These are phyloP conservation scores for Schlechtendalia chinensis DNA, from an alignment of 1,140 invertebrate species.

Conservation along the genomic window DNA sequence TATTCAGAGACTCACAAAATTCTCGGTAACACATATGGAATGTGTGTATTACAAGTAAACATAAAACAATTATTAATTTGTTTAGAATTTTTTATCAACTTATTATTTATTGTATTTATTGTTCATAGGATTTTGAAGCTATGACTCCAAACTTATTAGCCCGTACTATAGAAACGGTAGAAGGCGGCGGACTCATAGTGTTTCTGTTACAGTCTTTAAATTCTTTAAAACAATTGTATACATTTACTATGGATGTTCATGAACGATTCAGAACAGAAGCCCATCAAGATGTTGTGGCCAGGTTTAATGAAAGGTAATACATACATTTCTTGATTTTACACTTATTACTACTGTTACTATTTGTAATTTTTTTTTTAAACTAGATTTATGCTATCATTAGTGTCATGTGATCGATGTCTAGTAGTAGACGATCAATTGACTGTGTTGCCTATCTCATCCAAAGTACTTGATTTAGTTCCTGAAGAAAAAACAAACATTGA, in stretches of 20 bases:
- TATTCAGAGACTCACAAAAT: slow-evolving; percentile 98
- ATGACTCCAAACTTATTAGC: slow-evolving; percentile 97
- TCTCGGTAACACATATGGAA: slow-evolving; percentile 95
- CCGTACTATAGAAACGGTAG: slow-evolving; percentile 95
- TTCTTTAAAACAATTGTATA: slow-evolving; percentile 92
- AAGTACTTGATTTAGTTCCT: slow-evolving; percentile 73
- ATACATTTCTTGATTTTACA: neutral
- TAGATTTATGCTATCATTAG: slow-evolving; percentile 87
- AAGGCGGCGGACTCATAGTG: slow-evolving; percentile 94
- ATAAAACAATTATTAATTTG: neutral
- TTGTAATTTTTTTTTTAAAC: slow-evolving; percentile 27
- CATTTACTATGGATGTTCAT: slow-evolving; percentile 99
- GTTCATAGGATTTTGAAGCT: slow-evolving; percentile 92
- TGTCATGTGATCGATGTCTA: slow-evolving; percentile 82
- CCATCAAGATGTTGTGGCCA: slow-evolving; percentile 84
- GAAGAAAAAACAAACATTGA: slow-evolving; percentile 59
- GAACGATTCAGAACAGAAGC: slow-evolving; percentile 91
- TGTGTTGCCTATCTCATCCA: slow-evolving; percentile 86
- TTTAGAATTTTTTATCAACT: neutral
- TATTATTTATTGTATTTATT: slow-evolving; percentile 35
- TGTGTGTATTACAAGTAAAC: slow-evolving; percentile 87
- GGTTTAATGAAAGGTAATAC: slow-evolving; percentile 93
- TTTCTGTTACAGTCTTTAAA: slow-evolving; percentile 78
- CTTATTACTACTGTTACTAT: neutral
- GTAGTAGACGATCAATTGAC: slow-evolving; percentile 92